These are phyloP conservation scores for Pyrocephalus nanus DNA, from an alignment of 2,797 vertebrate genomes.

Conservation along the genomic window DNA sequence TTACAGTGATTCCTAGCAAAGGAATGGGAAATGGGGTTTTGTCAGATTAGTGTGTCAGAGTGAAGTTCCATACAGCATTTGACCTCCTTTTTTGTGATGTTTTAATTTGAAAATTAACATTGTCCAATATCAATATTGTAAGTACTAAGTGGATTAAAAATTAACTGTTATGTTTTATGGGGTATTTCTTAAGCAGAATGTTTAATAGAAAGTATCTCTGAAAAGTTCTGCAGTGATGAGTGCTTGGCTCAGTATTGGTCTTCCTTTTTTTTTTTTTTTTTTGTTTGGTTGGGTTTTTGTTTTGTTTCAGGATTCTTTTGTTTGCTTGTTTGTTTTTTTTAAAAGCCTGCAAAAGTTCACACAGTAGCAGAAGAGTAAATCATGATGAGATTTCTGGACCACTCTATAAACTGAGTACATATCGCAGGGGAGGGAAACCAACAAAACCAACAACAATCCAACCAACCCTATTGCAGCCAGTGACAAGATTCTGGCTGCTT, in stretches of 20 bases:
- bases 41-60: not conserved
- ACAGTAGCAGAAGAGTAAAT: not conserved
- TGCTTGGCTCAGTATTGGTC: not conserved
- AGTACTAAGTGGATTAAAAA: slow-evolving; percentile 11
- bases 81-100: not conserved
- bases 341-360: not conserved
- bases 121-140: not conserved
- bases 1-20: not conserved
- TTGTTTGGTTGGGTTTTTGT: too few species aligned
- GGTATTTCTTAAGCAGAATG: not conserved
- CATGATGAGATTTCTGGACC: not conserved
- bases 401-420: not conserved
- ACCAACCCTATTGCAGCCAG: not conserved
- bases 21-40: not conserved
- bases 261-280: not conserved
- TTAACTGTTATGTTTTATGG: not conserved
- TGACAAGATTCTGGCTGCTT: not conserved
- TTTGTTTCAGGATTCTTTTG: not conserved
- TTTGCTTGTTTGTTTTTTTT: not conserved
- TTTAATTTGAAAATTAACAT: not conserved
- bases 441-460: not conserved
- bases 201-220: not conserved
- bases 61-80: not conserved
- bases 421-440: not conserved
- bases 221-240: not conserved